These are phyloP conservation scores for Brachionus sp. DNA, from an alignment of 1,140 invertebrate species.

Conservation along the genomic window DNA sequence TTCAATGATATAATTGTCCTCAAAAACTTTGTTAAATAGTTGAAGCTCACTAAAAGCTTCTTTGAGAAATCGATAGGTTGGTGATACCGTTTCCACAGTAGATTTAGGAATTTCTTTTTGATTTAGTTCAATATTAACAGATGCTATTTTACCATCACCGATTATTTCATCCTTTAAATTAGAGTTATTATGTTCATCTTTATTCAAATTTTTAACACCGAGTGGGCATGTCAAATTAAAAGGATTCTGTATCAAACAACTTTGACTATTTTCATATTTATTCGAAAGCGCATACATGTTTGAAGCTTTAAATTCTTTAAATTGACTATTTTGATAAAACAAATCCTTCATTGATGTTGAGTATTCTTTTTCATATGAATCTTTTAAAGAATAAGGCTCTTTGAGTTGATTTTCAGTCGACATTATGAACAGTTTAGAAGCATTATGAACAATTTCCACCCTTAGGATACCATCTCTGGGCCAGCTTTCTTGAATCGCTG, in stretches of 20 bases:
- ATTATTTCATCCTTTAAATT: background rate
- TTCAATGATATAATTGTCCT: slow-evolving; percentile 93
- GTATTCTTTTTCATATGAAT: slow-evolving; percentile 59
- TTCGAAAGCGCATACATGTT: background rate
- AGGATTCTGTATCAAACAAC: background rate
- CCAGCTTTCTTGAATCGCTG: slow-evolving; percentile 82
- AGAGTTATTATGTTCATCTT: background rate
- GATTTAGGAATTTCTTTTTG: slow-evolving; percentile 43
- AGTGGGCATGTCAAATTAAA: background rate
- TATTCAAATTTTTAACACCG: background rate
- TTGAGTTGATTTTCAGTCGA: background rate
- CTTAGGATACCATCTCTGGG: slow-evolving; percentile 87
- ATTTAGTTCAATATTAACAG: background rate
- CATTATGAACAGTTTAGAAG: slow-evolving; percentile 48
- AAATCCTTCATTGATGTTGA: slow-evolving; percentile 48
- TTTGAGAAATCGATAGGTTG: background rate
- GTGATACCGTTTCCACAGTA: slow-evolving; percentile 29
- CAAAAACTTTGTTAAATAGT: slow-evolving; percentile 51
- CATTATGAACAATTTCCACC: slow-evolving; percentile 85
- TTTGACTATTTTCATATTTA: background rate
- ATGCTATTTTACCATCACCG: background rate
- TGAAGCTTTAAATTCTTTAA: background rate
- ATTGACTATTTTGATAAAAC: background rate
- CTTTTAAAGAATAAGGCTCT: slow-evolving; percentile 54
- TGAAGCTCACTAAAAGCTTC: slow-evolving; percentile 35